phyloP scores from a whole-genome alignment of 1,140 invertebrate species.

The Bacillus rossius region DNA sequence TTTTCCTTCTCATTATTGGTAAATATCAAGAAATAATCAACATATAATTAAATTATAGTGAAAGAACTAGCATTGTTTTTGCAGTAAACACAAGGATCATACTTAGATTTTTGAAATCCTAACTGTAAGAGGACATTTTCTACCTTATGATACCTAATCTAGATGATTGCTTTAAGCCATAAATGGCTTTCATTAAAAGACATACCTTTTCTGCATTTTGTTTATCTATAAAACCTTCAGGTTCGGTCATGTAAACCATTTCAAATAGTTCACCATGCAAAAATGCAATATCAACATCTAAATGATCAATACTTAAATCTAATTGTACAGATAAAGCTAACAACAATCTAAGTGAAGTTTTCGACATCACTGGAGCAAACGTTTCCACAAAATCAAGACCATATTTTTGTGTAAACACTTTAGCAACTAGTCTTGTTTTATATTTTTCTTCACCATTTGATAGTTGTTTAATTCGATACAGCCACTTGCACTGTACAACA shows the following conservation, averaged over 20 bases:
- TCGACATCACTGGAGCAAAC: slow-evolving; percentile 22
- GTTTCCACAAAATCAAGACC: slow-evolving; percentile 29
- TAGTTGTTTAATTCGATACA: no score
- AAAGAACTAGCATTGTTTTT: no score
- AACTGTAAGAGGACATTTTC: no score
- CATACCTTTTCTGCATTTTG: no score
- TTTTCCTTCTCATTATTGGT: slow-evolving; percentile 4
- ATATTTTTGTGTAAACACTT: slow-evolving; percentile 25
- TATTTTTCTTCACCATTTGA: not conserved
- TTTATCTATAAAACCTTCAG: no score
- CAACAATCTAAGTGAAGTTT: slow-evolving; percentile 15
- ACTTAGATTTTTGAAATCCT: no score
- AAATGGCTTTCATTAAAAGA: slow-evolving; percentile 21
- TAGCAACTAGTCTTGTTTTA: slow-evolving; percentile 21
- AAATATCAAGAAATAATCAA: slow-evolving; percentile 15
- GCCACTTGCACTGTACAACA: no score
- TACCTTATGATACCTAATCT: slow-evolving; percentile 23
- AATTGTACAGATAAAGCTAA: slow-evolving; percentile 24
- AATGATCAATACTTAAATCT: slow-evolving; percentile 27
- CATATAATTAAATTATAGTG: slow-evolving; percentile 17
- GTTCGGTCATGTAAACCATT: no score
- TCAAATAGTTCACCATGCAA: slow-evolving; percentile 26
- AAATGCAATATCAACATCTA: slow-evolving; percentile 40
- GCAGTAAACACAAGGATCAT: no score
- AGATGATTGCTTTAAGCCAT: slow-evolving; percentile 29